Percentiles rank a stretch among this genome's conserved stretches.
Evolutionary conservation across 1,140 invertebrate species (phyloP).

Genomic region (Leptinotarsa defecta): DNA sequence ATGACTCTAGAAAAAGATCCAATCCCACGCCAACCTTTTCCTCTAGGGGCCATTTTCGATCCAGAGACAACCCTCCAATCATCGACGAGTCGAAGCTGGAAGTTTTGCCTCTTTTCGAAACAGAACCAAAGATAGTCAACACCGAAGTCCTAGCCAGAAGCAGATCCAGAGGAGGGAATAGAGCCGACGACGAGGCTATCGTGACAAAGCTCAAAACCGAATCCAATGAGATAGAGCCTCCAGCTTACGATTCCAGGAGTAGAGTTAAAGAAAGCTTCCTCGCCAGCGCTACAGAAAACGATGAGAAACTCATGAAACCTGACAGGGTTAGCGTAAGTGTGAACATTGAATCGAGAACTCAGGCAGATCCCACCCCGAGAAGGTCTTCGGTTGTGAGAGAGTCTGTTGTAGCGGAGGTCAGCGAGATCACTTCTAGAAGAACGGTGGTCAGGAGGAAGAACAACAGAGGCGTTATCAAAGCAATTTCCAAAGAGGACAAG

Average conservation of each 20-base stretch:
- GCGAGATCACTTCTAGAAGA: slow-evolving; percentile 48
- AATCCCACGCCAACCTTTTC: neutral
- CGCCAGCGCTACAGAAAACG: slow-evolving; percentile 40
- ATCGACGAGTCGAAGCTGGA: slow-evolving; percentile 51
- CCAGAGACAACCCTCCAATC: slow-evolving; percentile 36
- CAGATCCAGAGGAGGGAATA: slow-evolving; percentile 22
- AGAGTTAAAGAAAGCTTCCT: slow-evolving; percentile 19
- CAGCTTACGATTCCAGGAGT: neutral
- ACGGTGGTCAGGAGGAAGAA: slow-evolving; percentile 45
- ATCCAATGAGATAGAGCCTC: slow-evolving; percentile 16
- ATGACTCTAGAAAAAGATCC: neutral
- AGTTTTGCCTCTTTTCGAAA: slow-evolving; percentile 51
- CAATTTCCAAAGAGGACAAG: slow-evolving; percentile 23
- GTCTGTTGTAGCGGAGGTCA: slow-evolving; percentile 49
- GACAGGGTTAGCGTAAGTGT: slow-evolving; percentile 10
- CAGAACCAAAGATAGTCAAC: slow-evolving; percentile 41
- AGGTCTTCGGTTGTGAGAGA: slow-evolving; percentile 4
- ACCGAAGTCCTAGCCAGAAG: neutral
- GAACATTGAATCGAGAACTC: slow-evolving; percentile 11
- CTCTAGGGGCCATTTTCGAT: slow-evolving; percentile 31
- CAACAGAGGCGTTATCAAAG: neutral
- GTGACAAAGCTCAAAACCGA: neutral
- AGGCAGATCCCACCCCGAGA: slow-evolving; percentile 25
- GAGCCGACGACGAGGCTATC: neutral
- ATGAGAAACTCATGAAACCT: slow-evolving; percentile 33